These are phyloP conservation scores for Gadus macrocephalus DNA, from an alignment of 2,113 vertebrate genomes.

Conservation along the genomic window DNA sequence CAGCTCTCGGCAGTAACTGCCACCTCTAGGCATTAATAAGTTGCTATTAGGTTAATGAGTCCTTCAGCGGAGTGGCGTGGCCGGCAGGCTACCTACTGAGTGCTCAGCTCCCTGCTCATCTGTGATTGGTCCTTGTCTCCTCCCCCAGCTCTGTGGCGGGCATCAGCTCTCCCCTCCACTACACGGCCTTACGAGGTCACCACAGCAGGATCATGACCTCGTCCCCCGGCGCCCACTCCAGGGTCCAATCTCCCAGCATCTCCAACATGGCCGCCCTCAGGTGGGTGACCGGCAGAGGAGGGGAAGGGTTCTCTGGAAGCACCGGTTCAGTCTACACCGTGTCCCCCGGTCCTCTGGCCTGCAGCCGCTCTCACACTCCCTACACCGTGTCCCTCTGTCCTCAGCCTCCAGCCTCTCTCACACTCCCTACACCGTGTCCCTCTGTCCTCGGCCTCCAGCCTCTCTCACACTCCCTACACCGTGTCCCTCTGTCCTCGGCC, in stretches of 20 bases:
- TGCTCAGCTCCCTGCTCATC: background rate
- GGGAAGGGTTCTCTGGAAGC: no score
- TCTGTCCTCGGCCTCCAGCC: no score
- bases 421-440: slow-evolving; percentile 67
- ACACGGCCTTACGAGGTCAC: slow-evolving; percentile 84
- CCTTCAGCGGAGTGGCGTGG: no score
- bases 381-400: no score
- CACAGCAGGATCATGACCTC: slow-evolving; percentile 80
- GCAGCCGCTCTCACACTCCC: no score
- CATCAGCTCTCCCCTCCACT: slow-evolving; percentile 83
- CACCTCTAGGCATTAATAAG: no score
- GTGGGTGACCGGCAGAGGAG: slow-evolving; percentile 36
- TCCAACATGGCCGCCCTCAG: slow-evolving; percentile 96
- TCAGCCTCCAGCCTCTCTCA: slow-evolving; percentile 71
- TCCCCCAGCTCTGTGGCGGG: slow-evolving; percentile 22
- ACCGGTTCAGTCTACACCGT: no score
- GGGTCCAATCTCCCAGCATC: slow-evolving; percentile 85
- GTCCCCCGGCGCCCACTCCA: slow-evolving; percentile 84
- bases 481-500: no score
- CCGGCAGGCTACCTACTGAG: background rate
- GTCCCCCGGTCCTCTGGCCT: no score
- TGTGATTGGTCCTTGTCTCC: background rate
- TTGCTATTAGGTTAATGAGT: no score
- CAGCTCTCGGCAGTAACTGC: no score
- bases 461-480: slow-evolving; percentile 84